Base-by-base conservation (phyloP, 92 coral and sea anemone species). In the Epizoanthus stellaris region DNA sequence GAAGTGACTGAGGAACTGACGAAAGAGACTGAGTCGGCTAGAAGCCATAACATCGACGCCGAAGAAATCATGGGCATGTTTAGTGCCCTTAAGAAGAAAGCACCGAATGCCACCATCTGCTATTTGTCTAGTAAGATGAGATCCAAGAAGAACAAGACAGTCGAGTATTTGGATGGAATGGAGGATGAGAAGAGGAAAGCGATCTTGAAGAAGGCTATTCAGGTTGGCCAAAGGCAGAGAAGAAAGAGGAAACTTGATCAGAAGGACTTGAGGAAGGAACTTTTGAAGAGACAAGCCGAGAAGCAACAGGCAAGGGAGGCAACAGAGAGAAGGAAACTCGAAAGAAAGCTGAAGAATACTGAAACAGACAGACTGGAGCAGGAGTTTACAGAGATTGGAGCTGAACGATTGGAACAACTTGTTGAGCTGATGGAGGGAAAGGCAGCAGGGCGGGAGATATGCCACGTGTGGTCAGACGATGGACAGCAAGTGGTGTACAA, bases 61-160 rank as follows among this genome's bases (percentile, higher is more conserved):
- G 65, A 60, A 15, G 65, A 60, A 6, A 60, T 60, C 1, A 60
- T 60, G 65, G 65, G 65, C 65, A 16, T 60, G 65, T 60, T 60
- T 60, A 60, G 65, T 60, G 38, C 75, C 6, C 43, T 3, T 0
- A 36, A 21, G 75, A 36, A 69, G 20, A 69, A 69, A 69, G 75
- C 38, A 69, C 43, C 75, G 10, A 43, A 7, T 36, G 75, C 75
- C 43, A 69, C 75, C 4, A 17, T 69, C 75, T 36, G 45, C 75
- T 69, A 69, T 69, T 23, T 69, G 53, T 69, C 75, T 1, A 15
- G 45, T 2, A 69, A 69, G 43, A 43, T 69, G 75, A 69, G 75
- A 7, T 3, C 75, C 6, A 69, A 69, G 75, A 69, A 65, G 39
- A 65, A 65, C 13, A 21, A 10, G 34, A 65, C 70, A 14, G 70